These are phyloP conservation scores for Orthonychiurus folsomi DNA, from an alignment of 2,888 invertebrate genomes.

Conservation along the genomic window DNA sequence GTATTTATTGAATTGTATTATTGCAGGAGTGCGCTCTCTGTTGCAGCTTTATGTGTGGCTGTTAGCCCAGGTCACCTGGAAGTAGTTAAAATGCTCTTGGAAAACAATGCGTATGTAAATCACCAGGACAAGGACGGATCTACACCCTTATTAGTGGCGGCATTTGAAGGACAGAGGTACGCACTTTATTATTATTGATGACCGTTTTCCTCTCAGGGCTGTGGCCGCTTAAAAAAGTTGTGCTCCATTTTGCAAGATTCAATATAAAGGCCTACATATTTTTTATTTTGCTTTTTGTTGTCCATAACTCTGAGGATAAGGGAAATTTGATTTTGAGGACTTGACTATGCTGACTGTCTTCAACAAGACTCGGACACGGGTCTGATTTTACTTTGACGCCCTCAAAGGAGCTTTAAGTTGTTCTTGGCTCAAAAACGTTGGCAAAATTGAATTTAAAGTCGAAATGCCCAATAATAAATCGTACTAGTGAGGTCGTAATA, in stretches of 20 bases:
- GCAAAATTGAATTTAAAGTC: no score
- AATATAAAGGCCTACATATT: constrained; percentile 1
- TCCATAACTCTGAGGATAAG: no score
- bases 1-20: no score
- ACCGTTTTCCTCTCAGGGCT: not conserved
- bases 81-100: constrained; percentile 63
- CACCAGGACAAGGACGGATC: constrained; percentile 73
- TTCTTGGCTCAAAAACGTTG: no score
- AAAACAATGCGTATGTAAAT: constrained; percentile 71
- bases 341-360: no score
- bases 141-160: constrained; percentile 80
- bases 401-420: no score
- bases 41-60: constrained; percentile 74
- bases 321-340: no score
- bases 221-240: no score
- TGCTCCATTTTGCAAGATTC: no score
- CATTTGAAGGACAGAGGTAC: constrained; percentile 80
- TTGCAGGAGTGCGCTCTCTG: constrained; percentile 67
- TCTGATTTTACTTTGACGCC: not conserved
- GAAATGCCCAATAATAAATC: no score
- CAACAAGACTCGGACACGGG: not conserved
- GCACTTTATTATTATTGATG: constrained; percentile 37
- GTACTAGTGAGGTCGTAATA: no score
- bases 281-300: no score
- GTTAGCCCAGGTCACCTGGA: constrained; percentile 55